These are phyloP conservation scores for Stramonita haemastoma DNA, from an alignment of 2,888 invertebrate genomes.

Conservation along the genomic window DNA sequence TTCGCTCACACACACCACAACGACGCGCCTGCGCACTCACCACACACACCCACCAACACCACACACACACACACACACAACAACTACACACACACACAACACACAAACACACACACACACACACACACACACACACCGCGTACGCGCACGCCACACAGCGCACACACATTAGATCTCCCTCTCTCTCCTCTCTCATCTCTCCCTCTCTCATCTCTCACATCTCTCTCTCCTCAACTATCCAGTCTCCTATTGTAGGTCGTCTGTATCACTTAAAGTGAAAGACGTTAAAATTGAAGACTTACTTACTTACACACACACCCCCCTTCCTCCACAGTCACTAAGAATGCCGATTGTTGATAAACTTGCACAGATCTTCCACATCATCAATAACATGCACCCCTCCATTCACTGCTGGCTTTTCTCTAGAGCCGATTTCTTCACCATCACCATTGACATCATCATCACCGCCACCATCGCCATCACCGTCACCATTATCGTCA, in stretches of 20 bases:
- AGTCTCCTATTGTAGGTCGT: no score
- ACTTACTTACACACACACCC: not conserved
- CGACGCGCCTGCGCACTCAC: not conserved
- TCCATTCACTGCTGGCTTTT: not conserved
- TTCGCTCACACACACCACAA: not conserved
- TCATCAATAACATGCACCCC: conserved; percentile 13
- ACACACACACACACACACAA: no score
- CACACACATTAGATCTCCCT: no score
- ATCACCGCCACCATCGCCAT: not conserved
- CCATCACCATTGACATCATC: not conserved
- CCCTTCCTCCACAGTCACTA: not conserved
- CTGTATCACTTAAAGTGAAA: no score
- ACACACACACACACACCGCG: not conserved
- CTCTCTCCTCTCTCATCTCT: not conserved
- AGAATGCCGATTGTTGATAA: not conserved
- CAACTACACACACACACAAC: not conserved
- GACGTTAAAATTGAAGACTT: no score
- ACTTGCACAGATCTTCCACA: not conserved
- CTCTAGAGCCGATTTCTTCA: not conserved
- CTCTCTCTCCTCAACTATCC: not conserved
- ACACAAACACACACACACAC: not conserved
- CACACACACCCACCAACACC: not conserved
- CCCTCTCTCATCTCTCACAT: not conserved
- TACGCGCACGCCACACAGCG: no score
- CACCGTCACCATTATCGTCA: not conserved